Evolutionary conservation across 92 coral and sea anemone genomes (phyloP), one percentile per base, ranked within the genome.

Genomic region (Phenganax stokvisi): DNA sequence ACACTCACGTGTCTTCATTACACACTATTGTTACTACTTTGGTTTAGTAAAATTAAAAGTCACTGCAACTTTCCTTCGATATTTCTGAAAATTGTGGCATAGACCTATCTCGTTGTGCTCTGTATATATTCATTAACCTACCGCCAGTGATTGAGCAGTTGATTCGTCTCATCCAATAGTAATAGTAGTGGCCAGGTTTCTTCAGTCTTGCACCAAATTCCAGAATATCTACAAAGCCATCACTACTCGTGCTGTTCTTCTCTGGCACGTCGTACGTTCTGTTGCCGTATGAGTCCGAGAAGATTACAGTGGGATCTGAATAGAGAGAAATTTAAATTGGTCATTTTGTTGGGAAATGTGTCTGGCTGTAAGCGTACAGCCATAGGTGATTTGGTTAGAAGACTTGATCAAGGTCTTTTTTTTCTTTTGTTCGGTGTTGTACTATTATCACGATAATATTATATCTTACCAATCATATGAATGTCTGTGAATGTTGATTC

Each of bases 401-500:
- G 65, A 59, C 15, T 59, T 1, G 65, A 3, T 59, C 25, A 7
- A 20, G 3, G 7, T 59, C 25, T 13, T 1, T 59, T 59, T 7
- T 59, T 3, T 59, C 15, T 1, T 12, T 7, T 59, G 10, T 17
- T 20, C 25, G 25, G 25, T 20, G 25, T 20, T 20, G 25, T 20
- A 20, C 25, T 20, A 20, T 20, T 20, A 20, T 20, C 25, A 20
- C 25, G 31, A 25, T 54, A 69, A 54, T 53, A 28, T 6, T 74
- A 74, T 17, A 73, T 75, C 80, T 75, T 75, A 75, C 80, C 80
- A 55, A 75, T 25, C 30, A 56, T 7, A 8, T 10, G 56, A 2
- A 75, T 17, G 15, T 17, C 2, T 52, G 57, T 56, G 16, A 10
- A 56, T 55, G 61, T 10, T 44, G 80, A 56, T 61, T 56, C 54